phyloP scores from a whole-genome alignment of 1,140 invertebrate species.

The Macrobrachium rosenbergii region DNA sequence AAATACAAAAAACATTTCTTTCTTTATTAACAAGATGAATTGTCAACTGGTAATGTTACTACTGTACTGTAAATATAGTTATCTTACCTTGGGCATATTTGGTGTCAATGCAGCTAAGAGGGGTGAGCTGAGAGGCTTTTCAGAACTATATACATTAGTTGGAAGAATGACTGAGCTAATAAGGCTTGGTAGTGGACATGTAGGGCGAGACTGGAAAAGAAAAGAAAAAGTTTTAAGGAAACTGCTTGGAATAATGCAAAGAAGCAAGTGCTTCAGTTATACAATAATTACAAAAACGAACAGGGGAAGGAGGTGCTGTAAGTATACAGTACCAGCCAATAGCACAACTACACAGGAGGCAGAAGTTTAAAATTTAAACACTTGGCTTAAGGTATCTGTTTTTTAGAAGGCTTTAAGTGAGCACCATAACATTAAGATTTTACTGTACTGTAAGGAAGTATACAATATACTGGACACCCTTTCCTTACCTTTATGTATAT shows the following conservation, averaged over 20 bases:
- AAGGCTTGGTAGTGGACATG: slow-evolving; percentile 33
- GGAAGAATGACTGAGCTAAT: slow-evolving; percentile 45
- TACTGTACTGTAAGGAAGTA: too few relatives aligned
- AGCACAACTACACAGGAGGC: too few relatives aligned
- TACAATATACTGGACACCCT: neutral
- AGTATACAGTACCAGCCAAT: too few relatives aligned
- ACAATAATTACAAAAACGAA: neutral
- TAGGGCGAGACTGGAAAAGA: slow-evolving; percentile 28
- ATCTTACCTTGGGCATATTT: slow-evolving; percentile 31
- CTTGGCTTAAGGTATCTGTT: too few relatives aligned
- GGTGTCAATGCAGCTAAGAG: slow-evolving; percentile 12
- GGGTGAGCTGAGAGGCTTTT: slow-evolving; percentile 29
- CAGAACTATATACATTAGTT: slow-evolving; percentile 27
- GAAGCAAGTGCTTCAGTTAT: neutral
- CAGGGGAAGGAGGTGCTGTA: too few relatives aligned
- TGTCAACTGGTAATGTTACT: neutral
- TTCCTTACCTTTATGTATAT: slow-evolving; percentile 57
- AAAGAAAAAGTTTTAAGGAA: neutral
- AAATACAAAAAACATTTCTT: too few relatives aligned
- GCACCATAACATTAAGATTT: too few relatives aligned
- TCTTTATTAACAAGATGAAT: too few relatives aligned
- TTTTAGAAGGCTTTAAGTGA: too few relatives aligned
- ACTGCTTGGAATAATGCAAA: too few relatives aligned
- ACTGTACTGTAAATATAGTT: neutral
- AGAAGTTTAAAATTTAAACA: too few relatives aligned